These are phyloP conservation scores for Diadema setosum DNA, from an alignment of 35 echinoderm and acorn worm species.

Conservation along the genomic window DNA sequence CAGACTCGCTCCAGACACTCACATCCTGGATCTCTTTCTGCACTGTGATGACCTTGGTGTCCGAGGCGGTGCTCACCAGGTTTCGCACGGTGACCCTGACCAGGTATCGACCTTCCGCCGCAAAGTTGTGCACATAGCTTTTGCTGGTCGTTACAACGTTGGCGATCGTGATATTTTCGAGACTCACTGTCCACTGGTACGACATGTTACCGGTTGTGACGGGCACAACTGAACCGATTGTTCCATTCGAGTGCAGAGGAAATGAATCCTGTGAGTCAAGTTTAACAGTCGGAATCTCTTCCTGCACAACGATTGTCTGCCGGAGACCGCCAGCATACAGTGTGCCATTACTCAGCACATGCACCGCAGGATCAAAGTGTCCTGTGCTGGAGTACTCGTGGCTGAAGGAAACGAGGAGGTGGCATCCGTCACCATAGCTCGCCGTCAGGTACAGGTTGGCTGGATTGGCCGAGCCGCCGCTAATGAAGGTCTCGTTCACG, in stretches of 20 bases:
- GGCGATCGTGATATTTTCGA: not conserved
- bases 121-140: constrained; percentile 14
- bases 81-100: constrained; percentile 22
- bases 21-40: constrained; percentile 20
- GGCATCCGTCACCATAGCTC: constrained; percentile 84
- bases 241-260: not conserved
- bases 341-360: not conserved
- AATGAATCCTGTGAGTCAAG: not conserved
- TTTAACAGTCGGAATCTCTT: not conserved
- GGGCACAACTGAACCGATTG: not conserved
- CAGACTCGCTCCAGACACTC: not conserved
- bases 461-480: constrained; percentile 2
- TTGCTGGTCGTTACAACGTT: not conserved
- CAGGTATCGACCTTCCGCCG: constrained; percentile 9
- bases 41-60: not conserved
- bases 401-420: constrained; percentile 65
- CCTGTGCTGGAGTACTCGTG: constrained; percentile 61
- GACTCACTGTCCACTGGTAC: not conserved
- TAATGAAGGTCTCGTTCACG: constrained; percentile 83
- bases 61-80: constrained; percentile 9
- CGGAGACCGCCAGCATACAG: not conserved
- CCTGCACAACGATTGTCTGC: constrained; percentile 8
- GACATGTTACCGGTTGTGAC: constrained; percentile 24
- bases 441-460: constrained; percentile 73
- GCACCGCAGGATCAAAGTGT: not conserved